phyloP scores from a whole-genome alignment of 2,888 invertebrate genomes.

The Gastrophysa polygoni region DNA sequence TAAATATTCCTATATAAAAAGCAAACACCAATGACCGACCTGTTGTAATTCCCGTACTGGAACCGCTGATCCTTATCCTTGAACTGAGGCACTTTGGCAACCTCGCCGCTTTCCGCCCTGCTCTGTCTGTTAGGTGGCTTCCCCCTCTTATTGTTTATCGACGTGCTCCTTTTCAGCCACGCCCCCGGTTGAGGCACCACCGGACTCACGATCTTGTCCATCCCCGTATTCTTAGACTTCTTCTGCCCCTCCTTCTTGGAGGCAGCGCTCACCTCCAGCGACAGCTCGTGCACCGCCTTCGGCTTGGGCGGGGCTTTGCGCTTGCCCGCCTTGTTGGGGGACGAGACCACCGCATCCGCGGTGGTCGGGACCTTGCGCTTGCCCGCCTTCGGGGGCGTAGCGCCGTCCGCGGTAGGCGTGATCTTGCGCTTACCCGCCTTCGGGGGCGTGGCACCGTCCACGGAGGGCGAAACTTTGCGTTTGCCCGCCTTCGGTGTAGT shows the following conservation, averaged over 20 bases:
- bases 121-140: constrained; percentile 56
- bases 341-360: too few species aligned
- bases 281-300: neutral
- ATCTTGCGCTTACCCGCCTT: neutral
- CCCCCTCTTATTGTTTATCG: constrained; percentile 50
- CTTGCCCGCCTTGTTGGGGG: neutral
- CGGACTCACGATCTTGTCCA: constrained; percentile 91
- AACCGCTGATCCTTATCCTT: constrained; percentile 79
- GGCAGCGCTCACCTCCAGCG: neutral
- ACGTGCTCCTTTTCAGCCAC: constrained; percentile 68
- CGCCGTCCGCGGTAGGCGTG: too few species aligned
- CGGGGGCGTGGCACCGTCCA: neutral
- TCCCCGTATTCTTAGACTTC: constrained; percentile 69
- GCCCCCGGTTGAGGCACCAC: constrained; percentile 89
- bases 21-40: constrained; percentile 58
- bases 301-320: constrained; percentile 14
- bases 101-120: constrained; percentile 52
- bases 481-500: too few species aligned
- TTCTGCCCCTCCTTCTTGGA: constrained; percentile 49
- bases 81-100: constrained; percentile 65
- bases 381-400: constrained; percentile 10
- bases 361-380: neutral
- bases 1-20: too few species aligned
- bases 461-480: constrained; percentile 4
- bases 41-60: constrained; percentile 95